A percentile compares a stretch with the other conserved stretches of the same genome.
These are phyloP conservation scores for Aricia artaxerxes DNA, from an alignment of 2,888 invertebrate species.

Conservation along the genomic window DNA sequence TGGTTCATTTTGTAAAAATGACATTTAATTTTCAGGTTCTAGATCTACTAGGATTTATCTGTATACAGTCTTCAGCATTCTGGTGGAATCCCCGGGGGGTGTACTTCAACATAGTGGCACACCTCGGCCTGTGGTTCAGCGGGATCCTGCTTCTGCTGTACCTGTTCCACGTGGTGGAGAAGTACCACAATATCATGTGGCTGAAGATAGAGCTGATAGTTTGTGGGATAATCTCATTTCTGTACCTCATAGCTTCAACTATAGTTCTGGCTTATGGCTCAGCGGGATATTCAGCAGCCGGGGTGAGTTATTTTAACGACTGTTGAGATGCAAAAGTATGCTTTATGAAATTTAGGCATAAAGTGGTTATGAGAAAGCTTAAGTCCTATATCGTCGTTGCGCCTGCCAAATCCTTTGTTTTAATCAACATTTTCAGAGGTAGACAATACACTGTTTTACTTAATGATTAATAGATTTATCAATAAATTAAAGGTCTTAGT, in stretches of 20 bases:
- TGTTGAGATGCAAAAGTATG: no score
- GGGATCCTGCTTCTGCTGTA: slow-evolving; percentile 86
- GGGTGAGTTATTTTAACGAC: slow-evolving; percentile 78
- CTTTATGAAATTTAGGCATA: background rate
- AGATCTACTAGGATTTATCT: slow-evolving; percentile 89
- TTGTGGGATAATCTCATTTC: slow-evolving; percentile 83
- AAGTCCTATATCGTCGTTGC: background rate
- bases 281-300: slow-evolving; percentile 85
- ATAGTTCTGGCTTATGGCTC: slow-evolving; percentile 84
- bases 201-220: slow-evolving; percentile 89
- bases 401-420: no score
- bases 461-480: no score
- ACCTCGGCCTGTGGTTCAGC: slow-evolving; percentile 89
- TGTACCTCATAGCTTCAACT: slow-evolving; percentile 88
- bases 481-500: no score
- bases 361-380: background rate
- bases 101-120: slow-evolving; percentile 88
- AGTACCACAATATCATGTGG: slow-evolving; percentile 91
- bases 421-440: no score
- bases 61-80: slow-evolving; percentile 83
- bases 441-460: no score
- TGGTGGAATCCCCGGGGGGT: slow-evolving; percentile 83
- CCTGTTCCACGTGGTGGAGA: slow-evolving; percentile 91
- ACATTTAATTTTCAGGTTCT: slow-evolving; percentile 76
- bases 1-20: background rate